phyloP scores from a whole-genome alignment of 1,140 invertebrate species.

The Zaprionus kolodkinae region DNA sequence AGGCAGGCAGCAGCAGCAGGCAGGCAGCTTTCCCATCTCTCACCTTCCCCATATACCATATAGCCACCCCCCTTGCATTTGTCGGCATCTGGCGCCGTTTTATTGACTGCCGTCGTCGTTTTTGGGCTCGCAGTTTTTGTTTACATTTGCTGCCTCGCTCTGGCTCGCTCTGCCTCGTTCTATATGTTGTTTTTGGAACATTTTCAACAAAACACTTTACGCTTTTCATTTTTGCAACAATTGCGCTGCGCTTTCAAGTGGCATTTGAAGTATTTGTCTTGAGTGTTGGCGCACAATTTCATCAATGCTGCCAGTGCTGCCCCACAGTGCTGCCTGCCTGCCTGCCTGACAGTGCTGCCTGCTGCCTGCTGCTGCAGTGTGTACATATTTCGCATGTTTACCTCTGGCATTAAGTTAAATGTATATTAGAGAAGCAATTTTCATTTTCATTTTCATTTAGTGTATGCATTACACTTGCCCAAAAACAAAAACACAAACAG shows the following conservation, averaged over 20 bases:
- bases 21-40: constrained; percentile 14
- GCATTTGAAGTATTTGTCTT: constrained; percentile 52
- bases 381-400: constrained; percentile 29
- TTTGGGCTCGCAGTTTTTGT: constrained; percentile 52
- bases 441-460: constrained; percentile 12
- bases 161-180: constrained; percentile 1
- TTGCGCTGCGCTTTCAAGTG: constrained; percentile 74
- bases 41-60: no score
- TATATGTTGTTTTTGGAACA: constrained; percentile 76
- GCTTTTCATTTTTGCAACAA: constrained; percentile 73
- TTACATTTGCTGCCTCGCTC: constrained; percentile 50
- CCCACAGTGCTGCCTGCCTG: constrained; percentile 25
- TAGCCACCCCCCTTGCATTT: constrained; percentile 9
- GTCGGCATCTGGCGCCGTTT: constrained; percentile 66
- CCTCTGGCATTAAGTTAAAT: constrained; percentile 40
- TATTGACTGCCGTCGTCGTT: constrained; percentile 67
- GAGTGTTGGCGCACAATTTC: constrained; percentile 59
- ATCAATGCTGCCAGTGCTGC: constrained; percentile 59
- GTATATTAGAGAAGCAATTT: constrained; percentile 42
- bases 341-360: not conserved
- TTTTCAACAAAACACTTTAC: constrained; percentile 82
- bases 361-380: constrained; percentile 9
- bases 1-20: constrained; percentile 1
- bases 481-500: not conserved
- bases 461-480: constrained; percentile 28